Evolutionary conservation across 2,888 invertebrate species (phyloP), one percentile per base, ranked within the genome.

Genomic region (Celastrina argiolus): DNA sequence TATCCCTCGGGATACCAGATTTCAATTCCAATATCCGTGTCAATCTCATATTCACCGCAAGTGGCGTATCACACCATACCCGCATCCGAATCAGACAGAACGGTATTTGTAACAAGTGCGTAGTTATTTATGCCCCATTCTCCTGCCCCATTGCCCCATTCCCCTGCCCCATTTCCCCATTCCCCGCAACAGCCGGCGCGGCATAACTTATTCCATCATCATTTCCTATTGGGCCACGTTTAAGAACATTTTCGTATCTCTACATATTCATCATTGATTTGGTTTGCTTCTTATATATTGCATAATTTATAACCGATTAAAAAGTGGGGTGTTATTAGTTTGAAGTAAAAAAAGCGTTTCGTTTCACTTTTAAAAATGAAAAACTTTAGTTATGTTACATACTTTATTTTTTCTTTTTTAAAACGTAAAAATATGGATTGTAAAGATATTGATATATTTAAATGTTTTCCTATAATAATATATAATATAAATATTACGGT

Each of bases 111-210:
- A 22, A 12, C 22, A 51, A 51, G 51, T 26, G 51, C 26, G 51
- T 51, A 26, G 51, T 51, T 51, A 51, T 51, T 51, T 12, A 51
- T 51, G 22, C 51, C 51, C 51, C 22, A 22, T 51, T 22, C 51
- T 8, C 22, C 51, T 1, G 10, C 4, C 26, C 12, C 51, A 22
- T 14, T 22, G 12, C 51, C 10, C 18, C 45, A 45, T 18, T n/a
- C 18, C 45, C 22, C 22, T 18, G 4, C 4, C 12, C 1, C 22
- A 8, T 2, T 22, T 0, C 51, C 22, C 22, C 51, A 22, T 22
- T 22, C 22, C 22, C 12, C 18, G 18, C 51, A 51, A 22, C 22
- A 51, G 51, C 51, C 12, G 51, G 36, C 12, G 36, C 12, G 51
- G 22, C 22, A 51, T 51, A 51, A 51, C 51, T 22, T 51, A 51